Evolutionary conservation across 35 echinoderm and acorn worm genomes (phyloP).

Genomic region (Holothuria glaberrima): DNA sequence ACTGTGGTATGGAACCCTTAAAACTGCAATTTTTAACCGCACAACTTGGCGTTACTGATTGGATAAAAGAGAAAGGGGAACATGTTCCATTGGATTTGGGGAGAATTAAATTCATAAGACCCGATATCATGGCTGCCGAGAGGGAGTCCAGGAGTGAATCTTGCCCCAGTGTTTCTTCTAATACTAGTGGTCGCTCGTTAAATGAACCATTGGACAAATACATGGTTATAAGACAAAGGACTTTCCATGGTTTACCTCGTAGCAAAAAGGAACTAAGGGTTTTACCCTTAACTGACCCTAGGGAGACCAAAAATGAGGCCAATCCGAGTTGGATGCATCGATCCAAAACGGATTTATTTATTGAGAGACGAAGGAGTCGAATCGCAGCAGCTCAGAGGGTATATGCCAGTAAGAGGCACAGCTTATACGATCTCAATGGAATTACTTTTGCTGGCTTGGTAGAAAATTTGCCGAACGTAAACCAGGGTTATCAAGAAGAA

Average conservation of each 20-base stretch:
- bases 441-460: constrained; percentile 38
- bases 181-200: constrained; percentile 14
- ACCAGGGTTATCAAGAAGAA: not conserved
- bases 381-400: not conserved
- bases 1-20: not conserved
- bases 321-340: constrained; percentile 35
- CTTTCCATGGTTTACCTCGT: constrained; percentile 37
- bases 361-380: constrained; percentile 17
- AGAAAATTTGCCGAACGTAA: constrained; percentile 34
- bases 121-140: constrained; percentile 23
- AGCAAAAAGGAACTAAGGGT: constrained; percentile 38
- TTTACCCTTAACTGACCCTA: constrained; percentile 39
- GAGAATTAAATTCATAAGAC: constrained; percentile 27
- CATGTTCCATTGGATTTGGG: constrained; percentile 18
- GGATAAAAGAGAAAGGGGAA: constrained; percentile 36
- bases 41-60: constrained; percentile 25
- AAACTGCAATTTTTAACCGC: constrained; percentile 18
- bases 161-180: constrained; percentile 24
- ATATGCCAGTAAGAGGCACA: not conserved
- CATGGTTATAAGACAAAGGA: constrained; percentile 43
- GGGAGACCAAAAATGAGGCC: not conserved
- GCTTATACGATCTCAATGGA: not conserved
- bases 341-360: constrained; percentile 53
- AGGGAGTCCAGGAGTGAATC: constrained; percentile 15
- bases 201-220: constrained; percentile 51